These are phyloP conservation scores for Lepidochrysops patricia DNA, from an alignment of 2,888 invertebrate genomes.

Conservation along the genomic window DNA sequence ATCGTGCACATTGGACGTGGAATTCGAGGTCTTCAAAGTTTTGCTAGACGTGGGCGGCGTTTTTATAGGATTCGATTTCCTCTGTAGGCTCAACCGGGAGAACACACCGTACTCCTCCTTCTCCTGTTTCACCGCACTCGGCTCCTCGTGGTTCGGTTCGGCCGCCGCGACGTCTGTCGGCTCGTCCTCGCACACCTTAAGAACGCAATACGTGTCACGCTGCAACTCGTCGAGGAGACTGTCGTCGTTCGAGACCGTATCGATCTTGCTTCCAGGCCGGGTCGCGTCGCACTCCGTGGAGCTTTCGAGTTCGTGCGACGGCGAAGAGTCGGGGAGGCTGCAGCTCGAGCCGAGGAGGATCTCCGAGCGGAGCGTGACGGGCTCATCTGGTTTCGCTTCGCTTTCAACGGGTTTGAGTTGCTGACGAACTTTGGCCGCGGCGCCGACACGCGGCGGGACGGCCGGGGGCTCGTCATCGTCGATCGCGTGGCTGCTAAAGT, in stretches of 20 bases:
- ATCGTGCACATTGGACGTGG: conserved; percentile 64
- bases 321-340: conserved; percentile 28
- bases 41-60: conserved; percentile 41
- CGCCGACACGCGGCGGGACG: conserved; percentile 43
- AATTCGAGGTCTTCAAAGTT: conserved; percentile 57
- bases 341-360: conserved; percentile 69
- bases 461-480: conserved; percentile 44
- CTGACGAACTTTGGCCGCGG: conserved; percentile 30
- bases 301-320: conserved; percentile 21
- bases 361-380: conserved; percentile 45
- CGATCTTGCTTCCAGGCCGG: conserved; percentile 28
- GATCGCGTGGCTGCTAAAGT: conserved; percentile 48
- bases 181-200: conserved; percentile 60
- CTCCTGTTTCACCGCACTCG: conserved; percentile 24
- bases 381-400: conserved; percentile 81
- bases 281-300: conserved; percentile 20
- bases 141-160: conserved; percentile 29
- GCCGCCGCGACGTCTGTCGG: conserved; percentile 23
- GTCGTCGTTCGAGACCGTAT: conserved; percentile 53
- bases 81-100: conserved; percentile 54
- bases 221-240: conserved; percentile 62
- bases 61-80: conserved; percentile 65
- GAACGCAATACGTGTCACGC: conserved; percentile 54
- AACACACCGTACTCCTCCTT: conserved; percentile 47
- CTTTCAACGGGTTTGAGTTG: conserved; percentile 35